Base-by-base conservation (phyloP, 2,113 vertebrate species). In the Gulo gulo region DNA sequence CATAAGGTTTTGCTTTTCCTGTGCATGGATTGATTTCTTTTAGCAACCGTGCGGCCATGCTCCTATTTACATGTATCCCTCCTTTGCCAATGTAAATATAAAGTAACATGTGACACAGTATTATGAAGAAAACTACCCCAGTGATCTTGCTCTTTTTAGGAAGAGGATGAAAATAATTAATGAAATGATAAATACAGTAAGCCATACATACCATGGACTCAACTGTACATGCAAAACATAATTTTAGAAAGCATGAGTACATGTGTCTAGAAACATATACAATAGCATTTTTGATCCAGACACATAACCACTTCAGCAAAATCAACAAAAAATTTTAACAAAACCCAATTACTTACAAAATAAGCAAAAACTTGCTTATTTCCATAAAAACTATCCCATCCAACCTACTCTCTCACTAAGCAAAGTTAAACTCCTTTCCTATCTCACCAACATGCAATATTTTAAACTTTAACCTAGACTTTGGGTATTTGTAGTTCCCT, bases 91-190 rank as follows among this genome's bases (percentile, higher is more conserved):
- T 12, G 20, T 69, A 79, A 96, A 97, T 86, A 85, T 69, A 63
- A 36, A 67, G 96, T 7, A 55, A 69, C 57, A 47, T 8, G 73
- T 59, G 85, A 98, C 87, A 98, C 88, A 98, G 86, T 11, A 96
- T 94, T 74, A 88, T 96, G 45, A 23, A 93, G 36, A 94, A 98
- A 98, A 85, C 97, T 45, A 26, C 86, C 36, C 29, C 94, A 97
- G 82, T 95, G 91, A 97, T 97, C 96, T 97, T 97, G 82, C 61
- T 85, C 47, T 91, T 83, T 96, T 95, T 85, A 73, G 61, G 42
- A 97, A 96, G 55, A 90, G 95, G 89, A 97, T 94, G 87, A 97
- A 98, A 98, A 98, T 97, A 98, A 97, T 74, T 95, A 97, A 95
- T 83, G 96, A 98, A 47, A 94, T 94, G 88, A 98, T 67, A 98